Percentiles rank a stretch among this genome's conserved stretches.
phyloP scores from a whole-genome alignment of 2,113 vertebrate genomes.

The Corythoichthys haematopterus region DNA sequence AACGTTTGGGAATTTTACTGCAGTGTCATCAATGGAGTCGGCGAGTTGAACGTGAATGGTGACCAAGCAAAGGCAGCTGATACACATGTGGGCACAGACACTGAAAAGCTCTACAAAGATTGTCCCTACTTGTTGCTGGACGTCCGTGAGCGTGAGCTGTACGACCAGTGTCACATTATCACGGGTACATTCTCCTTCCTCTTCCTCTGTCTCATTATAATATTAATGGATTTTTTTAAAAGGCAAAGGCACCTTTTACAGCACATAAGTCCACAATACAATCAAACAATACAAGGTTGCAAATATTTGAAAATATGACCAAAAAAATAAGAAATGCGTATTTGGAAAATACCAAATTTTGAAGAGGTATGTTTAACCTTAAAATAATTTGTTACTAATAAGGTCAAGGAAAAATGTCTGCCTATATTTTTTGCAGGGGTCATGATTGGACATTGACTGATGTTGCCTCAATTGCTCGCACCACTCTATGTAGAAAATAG shows the following conservation, averaged over 20 bases:
- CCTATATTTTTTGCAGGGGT: too few species aligned
- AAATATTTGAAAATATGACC: not conserved
- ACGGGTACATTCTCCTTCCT: slow-evolving; percentile 69
- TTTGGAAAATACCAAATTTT: not conserved
- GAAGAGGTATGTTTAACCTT: too few species aligned
- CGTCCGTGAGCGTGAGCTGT: slow-evolving; percentile 82
- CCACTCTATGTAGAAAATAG: too few species aligned
- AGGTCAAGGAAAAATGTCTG: too few species aligned
- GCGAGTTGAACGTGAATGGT: slow-evolving; percentile 83
- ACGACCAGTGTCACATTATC: slow-evolving; percentile 84
- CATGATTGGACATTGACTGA: too few species aligned
- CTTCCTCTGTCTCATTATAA: not conserved
- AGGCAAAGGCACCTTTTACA: not conserved
- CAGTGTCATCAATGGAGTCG: slow-evolving; percentile 90
- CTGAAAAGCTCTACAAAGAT: slow-evolving; percentile 79
- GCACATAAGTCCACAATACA: not conserved
- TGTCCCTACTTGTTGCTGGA: slow-evolving; percentile 94
- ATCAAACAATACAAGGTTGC: not conserved
- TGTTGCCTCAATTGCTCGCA: too few species aligned
- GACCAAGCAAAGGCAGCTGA: slow-evolving; percentile 45
- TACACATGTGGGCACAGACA: not conserved
- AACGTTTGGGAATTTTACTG: not conserved
- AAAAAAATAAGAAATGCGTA: not conserved
- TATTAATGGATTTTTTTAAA: not conserved
- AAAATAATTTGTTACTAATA: too few species aligned